Evolutionary conservation across 64 coral and sea anemone species (phyloP).

Genomic region (Acropora tenuis): DNA sequence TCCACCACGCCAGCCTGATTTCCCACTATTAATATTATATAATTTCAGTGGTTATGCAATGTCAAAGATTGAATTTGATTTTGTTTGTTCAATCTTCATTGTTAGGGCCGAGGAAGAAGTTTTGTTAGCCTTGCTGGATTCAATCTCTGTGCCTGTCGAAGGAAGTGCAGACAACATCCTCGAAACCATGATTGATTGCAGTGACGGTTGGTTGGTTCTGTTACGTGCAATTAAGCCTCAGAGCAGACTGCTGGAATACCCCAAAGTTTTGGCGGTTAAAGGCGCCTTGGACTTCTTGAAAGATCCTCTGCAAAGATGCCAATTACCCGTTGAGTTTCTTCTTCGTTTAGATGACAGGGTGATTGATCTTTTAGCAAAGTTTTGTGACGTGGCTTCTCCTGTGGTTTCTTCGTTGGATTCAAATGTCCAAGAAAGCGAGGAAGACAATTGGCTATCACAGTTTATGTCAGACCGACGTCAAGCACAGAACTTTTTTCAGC

Average conservation of each 20-base stretch:
- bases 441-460: neutral
- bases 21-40: too few species aligned
- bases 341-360: neutral
- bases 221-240: constrained; percentile 1
- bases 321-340: neutral
- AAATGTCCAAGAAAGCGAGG: neutral
- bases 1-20: too few species aligned
- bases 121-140: neutral
- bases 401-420: neutral
- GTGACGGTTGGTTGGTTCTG: neutral
- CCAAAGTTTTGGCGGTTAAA: neutral
- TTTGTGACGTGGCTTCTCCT: neutral
- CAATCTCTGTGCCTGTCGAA: neutral
- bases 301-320: neutral
- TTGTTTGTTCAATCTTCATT: neutral
- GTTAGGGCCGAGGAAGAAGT: constrained; percentile 13
- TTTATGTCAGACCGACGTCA: neutral
- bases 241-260: neutral
- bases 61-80: too few species aligned
- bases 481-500: neutral
- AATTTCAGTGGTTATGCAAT: too few species aligned
- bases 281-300: neutral
- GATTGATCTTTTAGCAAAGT: neutral
- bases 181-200: neutral
- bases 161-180: neutral